Conservation (phyloP, 2,797 vertebrate genomes). For the Capromys pilorides region DNA sequence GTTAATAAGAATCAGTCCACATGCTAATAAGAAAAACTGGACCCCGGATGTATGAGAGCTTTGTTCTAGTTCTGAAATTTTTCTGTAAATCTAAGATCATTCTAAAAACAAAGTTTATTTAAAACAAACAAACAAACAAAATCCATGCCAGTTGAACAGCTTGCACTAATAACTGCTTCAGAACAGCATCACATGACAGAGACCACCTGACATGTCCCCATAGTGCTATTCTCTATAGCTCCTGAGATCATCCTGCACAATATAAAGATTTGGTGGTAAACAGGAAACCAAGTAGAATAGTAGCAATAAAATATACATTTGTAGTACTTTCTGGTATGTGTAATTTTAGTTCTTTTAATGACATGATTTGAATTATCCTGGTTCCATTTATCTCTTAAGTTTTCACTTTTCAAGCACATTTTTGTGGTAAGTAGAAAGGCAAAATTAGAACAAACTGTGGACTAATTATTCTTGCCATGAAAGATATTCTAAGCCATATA, state of each 20-base stretch:
- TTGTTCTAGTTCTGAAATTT: neutral
- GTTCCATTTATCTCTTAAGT: neutral
- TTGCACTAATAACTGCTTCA: neutral
- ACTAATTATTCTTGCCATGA: neutral
- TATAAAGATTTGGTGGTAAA: neutral
- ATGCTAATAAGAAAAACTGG: neutral
- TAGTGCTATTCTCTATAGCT: neutral
- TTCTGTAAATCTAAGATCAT: neutral
- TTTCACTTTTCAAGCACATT: neutral
- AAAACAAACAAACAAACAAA: conserved; percentile 15
- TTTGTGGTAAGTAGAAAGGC: neutral
- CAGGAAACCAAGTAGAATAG: neutral
- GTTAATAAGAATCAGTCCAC: neutral
- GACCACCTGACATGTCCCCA: neutral
- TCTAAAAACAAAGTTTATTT: neutral
- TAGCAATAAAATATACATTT: neutral
- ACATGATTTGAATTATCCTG: neutral
- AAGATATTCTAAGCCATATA: neutral
- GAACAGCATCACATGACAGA: conserved; percentile 26
- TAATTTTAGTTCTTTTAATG: neutral
- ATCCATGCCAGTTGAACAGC: neutral
- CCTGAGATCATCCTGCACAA: neutral
- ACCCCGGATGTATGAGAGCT: neutral
- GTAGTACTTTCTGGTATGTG: neutral
- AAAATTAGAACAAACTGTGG: neutral